Evolutionary conservation across 2,888 invertebrate genomes (phyloP).

Genomic region (Pharmacophagus antenor): DNA sequence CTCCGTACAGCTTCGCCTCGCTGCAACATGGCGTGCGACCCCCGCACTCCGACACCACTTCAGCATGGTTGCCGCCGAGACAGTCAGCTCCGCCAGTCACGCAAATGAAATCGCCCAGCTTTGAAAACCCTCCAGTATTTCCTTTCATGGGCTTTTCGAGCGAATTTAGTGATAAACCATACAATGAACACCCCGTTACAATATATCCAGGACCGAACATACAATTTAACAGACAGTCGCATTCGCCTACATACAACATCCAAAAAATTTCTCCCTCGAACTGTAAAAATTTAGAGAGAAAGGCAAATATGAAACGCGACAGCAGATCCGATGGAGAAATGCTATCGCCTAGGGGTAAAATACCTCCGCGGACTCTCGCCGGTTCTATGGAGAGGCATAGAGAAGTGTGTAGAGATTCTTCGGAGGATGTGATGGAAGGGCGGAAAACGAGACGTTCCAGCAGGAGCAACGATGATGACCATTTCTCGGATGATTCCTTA

Average conservation of each 20-base stretch:
- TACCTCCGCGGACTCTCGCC: constrained; percentile 86
- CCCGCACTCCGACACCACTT: constrained; percentile 51
- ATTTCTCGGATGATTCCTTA: constrained; percentile 91
- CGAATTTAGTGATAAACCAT: constrained; percentile 76
- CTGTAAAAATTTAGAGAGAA: constrained; percentile 61
- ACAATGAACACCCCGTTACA: constrained; percentile 84
- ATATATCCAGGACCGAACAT: constrained; percentile 82
- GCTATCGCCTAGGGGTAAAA: constrained; percentile 74
- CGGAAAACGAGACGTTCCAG: constrained; percentile 59
- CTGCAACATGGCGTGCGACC: constrained; percentile 83
- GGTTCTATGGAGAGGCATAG: constrained; percentile 88
- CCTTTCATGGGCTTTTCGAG: constrained; percentile 77
- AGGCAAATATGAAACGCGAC: constrained; percentile 59
- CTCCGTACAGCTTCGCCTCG: constrained; percentile 84
- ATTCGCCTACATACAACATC: constrained; percentile 68
- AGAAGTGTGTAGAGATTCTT: constrained; percentile 86
- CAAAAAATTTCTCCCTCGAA: constrained; percentile 69
- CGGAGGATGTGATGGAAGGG: constrained; percentile 70
- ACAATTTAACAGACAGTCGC: constrained; percentile 60
- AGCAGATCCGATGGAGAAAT: constrained; percentile 69
- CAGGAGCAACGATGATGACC: constrained; percentile 73
- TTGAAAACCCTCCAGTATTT: constrained; percentile 69
- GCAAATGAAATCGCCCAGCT: constrained; percentile 65
- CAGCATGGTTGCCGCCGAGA: constrained; percentile 72
- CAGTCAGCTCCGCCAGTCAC: constrained; percentile 46